Base-by-base conservation (phyloP, 2,888 invertebrate genomes). In the Lasioglossum calceatum region DNA sequence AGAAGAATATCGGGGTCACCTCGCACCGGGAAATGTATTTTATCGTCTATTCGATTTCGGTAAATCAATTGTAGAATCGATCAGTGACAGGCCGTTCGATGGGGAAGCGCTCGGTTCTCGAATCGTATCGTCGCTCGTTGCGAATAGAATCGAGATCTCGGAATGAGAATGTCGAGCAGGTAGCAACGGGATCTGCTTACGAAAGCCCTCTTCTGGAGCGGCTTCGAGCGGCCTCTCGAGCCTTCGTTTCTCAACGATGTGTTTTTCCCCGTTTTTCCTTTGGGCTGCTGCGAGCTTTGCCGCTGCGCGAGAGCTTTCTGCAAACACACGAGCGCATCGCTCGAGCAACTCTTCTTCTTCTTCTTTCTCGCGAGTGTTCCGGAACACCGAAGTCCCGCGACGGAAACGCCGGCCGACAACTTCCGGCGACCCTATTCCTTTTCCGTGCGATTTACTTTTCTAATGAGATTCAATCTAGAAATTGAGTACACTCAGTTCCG, bases 391-490 rank as follows among this genome's bases (percentile, higher is more conserved):
- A 12, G 2, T 27, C 61, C n/a, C 27, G 64, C 32, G 64, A 67
- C 16, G 32, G 67, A 19, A 67, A 54, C n/a, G 23, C 54, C 32
- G 39, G 54, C n/a, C 50, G 44, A 19, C 44, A n/a, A 81, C 74
- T 82, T 80, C 73, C 76, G 67, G 27, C 67, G 81, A 87, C 76
- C 81, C 16, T 79, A 77, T 89, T 84, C 81, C 77, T 81, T 79
- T 76, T 16, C 32, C 72, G 75, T 36, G 54, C 44, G 72, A 88
- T 83, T 83, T 86, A 81, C 79, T 81, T 86, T 79, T 80, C 50
- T 89, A 92, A 87, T 84, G 73, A 79, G 83, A 89, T 92, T 91
- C 84, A 77, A 87, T 91, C 81, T 81, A 77, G 81, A 85, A 90
- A 86, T 86, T 83, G 82, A 84, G 86, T 79, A 82, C 81, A 81